Base-by-base conservation (phyloP, 2,797 vertebrate species). In the Pantherophis vulpinus region DNA sequence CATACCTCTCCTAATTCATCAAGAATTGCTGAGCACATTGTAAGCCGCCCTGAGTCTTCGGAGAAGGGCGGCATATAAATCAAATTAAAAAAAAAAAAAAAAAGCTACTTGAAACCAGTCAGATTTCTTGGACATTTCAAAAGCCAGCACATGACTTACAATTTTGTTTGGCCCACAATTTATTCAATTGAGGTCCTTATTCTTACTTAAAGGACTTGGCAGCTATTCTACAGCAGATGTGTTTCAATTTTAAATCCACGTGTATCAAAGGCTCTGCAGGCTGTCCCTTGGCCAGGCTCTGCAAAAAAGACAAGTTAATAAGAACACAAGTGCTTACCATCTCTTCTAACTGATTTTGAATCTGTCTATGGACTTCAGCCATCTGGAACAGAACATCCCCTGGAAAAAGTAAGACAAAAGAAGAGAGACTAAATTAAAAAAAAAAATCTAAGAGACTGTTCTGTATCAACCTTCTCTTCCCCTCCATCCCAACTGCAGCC, bases 341-440 rank as follows among this genome's bases (percentile, higher is more conserved):
- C 95, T 99, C 99, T 91, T 99, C 99, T 79, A 99, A 97, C 97
- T 99, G 99, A 97, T 99, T 99, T 97, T 99, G 99, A 96, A 99
- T 99, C 98, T 99, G 99, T 95, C 99, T 96, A 98, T 99, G 99
- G 93, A 99, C 99, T 93, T 99, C 99, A 0, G 99, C 99, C 99
- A 99, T 99, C 98, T 99, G 99, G 97, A 99, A 99, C 27, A 99
- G 99, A 42, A 99, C 99, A 0, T 99, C 99, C 96, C 99, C 99
- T 99, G 98, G 47, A 96, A 95, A 96, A 93, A 97, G 54, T 95
- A 87, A n/a, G 0, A 0, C 4, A 10, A 32, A 94, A 18, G 61
- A 93, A 95, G 29, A 47, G 29, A 42, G 86, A 61, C 58, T 70
- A 90, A 32, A 91, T 66, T 55, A 55, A 60, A n/a, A 66, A n/a